Evolutionary conservation across 2,797 vertebrate species (phyloP), one percentile per base, ranked within the genome.

Genomic region (Alectoris magna): DNA sequence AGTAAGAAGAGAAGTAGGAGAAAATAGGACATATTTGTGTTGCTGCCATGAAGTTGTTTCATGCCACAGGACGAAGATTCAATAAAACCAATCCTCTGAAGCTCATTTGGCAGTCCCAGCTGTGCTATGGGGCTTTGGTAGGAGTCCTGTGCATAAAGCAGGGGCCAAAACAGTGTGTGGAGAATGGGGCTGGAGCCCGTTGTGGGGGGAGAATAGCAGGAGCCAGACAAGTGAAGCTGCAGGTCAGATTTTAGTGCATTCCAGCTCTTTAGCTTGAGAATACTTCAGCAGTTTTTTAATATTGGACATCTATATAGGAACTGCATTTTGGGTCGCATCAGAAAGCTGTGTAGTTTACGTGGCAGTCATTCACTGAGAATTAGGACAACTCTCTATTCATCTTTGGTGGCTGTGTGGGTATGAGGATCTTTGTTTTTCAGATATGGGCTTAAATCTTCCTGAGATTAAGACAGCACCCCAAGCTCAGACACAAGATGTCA

Each of bases 21-120:
- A 88, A 94, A 95, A 93, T 39, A 91, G 49, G n/a, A 18, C 22
- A 71, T 80, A 83, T 84, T 84, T 81, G 51, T 91, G 78, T 53
- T 64, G n/a, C 69, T 93, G 75, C 67, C 77, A 79, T 55, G 92
- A 80, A 74, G 14, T 51, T 66, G 68, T 68, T 62, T 48, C 14
- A 5, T 67, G 75, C 21, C 29, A 90, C 13, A 18, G n/a, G 81
- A 60, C 34, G 69, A 73, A 93, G 64, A 26, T 62, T 15, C 46
- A 43, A 84, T 22, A 23, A 18, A 31, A n/a, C 4, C 3, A 31
- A n/a, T 3, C 22, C n/a, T 69, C 31, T 44, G 6, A 9, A 44
- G 36, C 13, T 14, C 11, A 60, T 67, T 18, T 39, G 27, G 3
- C 23, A 19, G 11, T 9, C 29, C 19, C 49, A 27, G 4, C 18